These are phyloP conservation scores for Hiodon alosoides DNA, from an alignment of 2,113 vertebrate genomes.

Conservation along the genomic window DNA sequence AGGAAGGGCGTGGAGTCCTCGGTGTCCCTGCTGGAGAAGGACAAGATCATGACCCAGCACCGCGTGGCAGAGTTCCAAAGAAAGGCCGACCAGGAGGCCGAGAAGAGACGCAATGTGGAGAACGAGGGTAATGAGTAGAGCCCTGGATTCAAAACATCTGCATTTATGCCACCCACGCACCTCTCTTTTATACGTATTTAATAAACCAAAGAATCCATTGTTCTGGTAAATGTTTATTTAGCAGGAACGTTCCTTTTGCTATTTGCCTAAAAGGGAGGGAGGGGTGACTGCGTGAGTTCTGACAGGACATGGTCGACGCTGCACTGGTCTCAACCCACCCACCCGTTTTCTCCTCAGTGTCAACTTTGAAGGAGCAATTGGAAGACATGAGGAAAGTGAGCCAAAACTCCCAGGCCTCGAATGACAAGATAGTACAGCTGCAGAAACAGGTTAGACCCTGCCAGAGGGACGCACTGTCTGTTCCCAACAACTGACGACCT, in stretches of 20 bases:
- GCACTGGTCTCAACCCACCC: not conserved
- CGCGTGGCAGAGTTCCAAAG: conserved; percentile 87
- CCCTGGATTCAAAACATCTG: not conserved
- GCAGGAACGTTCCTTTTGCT: no score
- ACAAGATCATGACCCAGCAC: conserved; percentile 89
- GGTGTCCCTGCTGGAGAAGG: conserved; percentile 86
- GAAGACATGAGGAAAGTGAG: conserved; percentile 90
- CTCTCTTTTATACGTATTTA: no score
- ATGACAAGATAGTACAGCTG: conserved; percentile 86
- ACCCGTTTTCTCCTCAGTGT: conserved; percentile 64
- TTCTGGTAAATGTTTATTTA: no score
- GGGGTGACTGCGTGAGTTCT: not conserved
- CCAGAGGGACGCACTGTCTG: no score
- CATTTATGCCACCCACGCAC: no score
- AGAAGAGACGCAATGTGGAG: conserved; percentile 89
- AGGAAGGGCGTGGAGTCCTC: conserved; percentile 78
- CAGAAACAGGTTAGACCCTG: conserved; percentile 82
- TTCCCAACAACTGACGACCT: not conserved
- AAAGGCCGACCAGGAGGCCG: conserved; percentile 90
- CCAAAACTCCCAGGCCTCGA: conserved; percentile 87
- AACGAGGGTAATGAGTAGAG: conserved; percentile 77
- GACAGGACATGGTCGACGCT: not conserved
- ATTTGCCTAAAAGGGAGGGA: not conserved
- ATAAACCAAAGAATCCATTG: no score
- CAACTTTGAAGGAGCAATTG: conserved; percentile 91